Percentiles rank a stretch among this genome's conserved stretches.
These are phyloP conservation scores for Lamellibrachia luymesi DNA, from an alignment of 1,140 invertebrate species.

Conservation along the genomic window DNA sequence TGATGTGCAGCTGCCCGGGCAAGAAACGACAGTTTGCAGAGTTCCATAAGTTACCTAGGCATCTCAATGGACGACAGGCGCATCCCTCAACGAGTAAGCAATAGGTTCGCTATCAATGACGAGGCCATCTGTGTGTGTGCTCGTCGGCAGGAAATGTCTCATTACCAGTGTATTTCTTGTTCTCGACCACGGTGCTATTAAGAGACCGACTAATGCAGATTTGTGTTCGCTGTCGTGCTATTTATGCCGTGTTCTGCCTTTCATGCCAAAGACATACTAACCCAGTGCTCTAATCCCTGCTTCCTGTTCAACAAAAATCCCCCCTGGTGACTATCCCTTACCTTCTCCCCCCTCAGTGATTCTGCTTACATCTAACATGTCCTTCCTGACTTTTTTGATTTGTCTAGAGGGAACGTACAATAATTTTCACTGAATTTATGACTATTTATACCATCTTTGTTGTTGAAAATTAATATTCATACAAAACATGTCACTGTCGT, in stretches of 20 bases:
- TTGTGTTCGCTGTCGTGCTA: neutral
- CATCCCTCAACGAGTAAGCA: neutral
- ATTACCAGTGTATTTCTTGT: neutral
- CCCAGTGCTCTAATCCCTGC: neutral
- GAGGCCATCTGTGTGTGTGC: conserved; percentile 24
- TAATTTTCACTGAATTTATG: too few species aligned
- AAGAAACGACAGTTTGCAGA: neutral
- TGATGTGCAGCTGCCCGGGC: neutral
- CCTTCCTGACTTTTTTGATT: too few species aligned
- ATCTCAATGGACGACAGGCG: neutral
- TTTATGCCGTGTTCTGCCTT: neutral
- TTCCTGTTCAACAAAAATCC: neutral
- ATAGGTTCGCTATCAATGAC: conserved; percentile 5
- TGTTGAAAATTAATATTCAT: too few species aligned
- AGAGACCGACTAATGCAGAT: neutral
- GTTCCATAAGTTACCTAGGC: neutral
- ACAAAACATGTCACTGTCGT: too few species aligned
- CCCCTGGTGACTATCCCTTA: neutral
- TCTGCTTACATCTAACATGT: neutral
- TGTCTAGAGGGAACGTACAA: too few species aligned
- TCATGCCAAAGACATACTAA: neutral
- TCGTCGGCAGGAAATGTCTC: conserved; percentile 3
- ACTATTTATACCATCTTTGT: too few species aligned
- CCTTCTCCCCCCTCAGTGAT: neutral
- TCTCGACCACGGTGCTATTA: neutral